phyloP scores from a whole-genome alignment of 2,113 vertebrate species.

The Heterochromis multidens region DNA sequence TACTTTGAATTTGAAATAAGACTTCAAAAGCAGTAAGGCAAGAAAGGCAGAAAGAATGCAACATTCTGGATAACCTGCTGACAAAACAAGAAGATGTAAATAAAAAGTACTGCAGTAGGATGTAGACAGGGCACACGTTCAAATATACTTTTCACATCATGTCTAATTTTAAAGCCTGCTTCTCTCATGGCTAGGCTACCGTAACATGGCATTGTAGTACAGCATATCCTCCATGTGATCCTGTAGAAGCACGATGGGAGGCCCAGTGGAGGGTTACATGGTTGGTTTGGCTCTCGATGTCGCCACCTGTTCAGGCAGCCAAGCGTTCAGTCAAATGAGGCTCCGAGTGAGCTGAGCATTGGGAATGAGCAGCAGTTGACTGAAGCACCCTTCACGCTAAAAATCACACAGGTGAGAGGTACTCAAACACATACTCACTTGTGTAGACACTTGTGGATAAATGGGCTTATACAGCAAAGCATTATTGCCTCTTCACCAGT shows the following conservation, averaged over 20 bases:
- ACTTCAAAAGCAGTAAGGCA: neutral
- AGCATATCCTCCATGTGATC: slow-evolving; percentile 24
- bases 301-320: slow-evolving; percentile 63
- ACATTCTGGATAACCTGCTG: neutral
- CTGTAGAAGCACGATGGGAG: slow-evolving; percentile 5
- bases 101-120: neutral
- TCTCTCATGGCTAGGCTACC: neutral
- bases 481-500: slow-evolving; percentile 48
- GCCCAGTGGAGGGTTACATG: slow-evolving; percentile 27
- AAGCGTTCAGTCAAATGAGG: slow-evolving; percentile 59
- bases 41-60: neutral
- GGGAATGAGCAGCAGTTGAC: slow-evolving; percentile 54
- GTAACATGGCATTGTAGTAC: slow-evolving; percentile 8
- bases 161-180: slow-evolving; percentile 8
- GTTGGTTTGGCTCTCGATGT: slow-evolving; percentile 47
- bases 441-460: slow-evolving; percentile 40
- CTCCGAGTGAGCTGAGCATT: slow-evolving; percentile 32
- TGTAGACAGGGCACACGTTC: neutral
- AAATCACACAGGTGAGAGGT: slow-evolving; percentile 63
- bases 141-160: slow-evolving; percentile 1
- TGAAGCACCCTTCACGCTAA: slow-evolving; percentile 70
- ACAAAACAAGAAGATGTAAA: neutral
- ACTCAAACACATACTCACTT: slow-evolving; percentile 49
- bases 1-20: neutral
- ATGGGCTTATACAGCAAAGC: slow-evolving; percentile 31